Base-by-base conservation (phyloP, 2,888 invertebrate species). In the Diaprepes abbreviatus region DNA sequence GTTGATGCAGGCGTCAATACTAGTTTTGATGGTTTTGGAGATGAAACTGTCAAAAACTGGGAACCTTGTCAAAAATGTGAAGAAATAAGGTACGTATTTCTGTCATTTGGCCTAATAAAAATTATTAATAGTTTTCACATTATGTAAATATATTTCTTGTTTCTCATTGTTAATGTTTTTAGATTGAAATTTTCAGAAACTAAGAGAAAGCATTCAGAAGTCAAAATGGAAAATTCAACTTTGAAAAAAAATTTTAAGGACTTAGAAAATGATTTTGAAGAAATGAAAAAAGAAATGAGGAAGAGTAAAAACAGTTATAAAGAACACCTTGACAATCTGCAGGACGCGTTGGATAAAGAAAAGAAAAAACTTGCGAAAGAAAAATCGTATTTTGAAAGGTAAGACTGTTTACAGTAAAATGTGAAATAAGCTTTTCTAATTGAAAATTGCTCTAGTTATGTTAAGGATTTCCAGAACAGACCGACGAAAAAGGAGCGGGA, bases 401-500 rank as follows among this genome's bases (percentile, higher is more conserved):
- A 73, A 77, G 31, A 33, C 2, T 45, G 43, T 68, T 54, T 7
- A 10, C 36, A n/a, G 9, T 33, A 33, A 14, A 14, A 16, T 24
- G 17, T 36, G 12, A 19, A 17, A 17, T 28, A 24, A 16, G n/a
- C n/a, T n/a, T n/a, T n/a, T n/a, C n/a, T 38, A 87, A 89, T 78
- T 83, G 91, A 59, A 86, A 14, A 4, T 28, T 9, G n/a, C 66
- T 75, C 17, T 60, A 83, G 83, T 69, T 89, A 92, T 82, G 86
- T 91, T 17, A 89, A 89, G 77, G 90, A 91, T 75, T 88, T 90
- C 72, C 90, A 90, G 80, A 89, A 89, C n/a, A 85, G 88, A 68
- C 85, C 89, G 0, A 88, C 85, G 67, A 90, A 88, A 78, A 90
- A 90, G 79, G 92, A 92, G 69, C 89, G 91, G 73, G 91, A 90